Conservation (phyloP, 2,888 invertebrate species). For the Labia minor region DNA sequence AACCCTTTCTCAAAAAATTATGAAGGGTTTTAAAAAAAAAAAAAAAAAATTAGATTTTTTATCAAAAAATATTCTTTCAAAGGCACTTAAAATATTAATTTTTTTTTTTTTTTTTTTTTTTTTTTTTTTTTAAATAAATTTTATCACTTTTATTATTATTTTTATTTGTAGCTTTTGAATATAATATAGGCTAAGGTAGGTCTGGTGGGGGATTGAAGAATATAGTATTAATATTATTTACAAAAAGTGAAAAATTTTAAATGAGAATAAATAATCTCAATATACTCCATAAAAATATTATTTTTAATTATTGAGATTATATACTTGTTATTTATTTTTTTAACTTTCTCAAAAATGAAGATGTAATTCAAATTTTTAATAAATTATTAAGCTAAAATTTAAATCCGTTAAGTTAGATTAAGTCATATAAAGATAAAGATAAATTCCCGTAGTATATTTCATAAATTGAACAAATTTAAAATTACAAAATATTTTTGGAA, state of each 20-base stretch:
- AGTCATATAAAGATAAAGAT: no score
- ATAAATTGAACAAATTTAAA: no score
- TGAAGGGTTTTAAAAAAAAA: background rate
- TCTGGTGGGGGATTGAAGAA: background rate
- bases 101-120: slow-evolving; percentile 9
- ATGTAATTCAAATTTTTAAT: no score
- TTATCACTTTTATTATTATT: slow-evolving; percentile 15
- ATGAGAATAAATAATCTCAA: no score
- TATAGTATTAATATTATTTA: background rate
- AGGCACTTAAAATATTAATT: slow-evolving; percentile 3
- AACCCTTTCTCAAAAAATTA: slow-evolving; percentile 1
- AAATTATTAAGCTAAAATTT: no score
- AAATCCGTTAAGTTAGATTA: no score
- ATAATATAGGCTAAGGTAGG: slow-evolving; percentile 16
- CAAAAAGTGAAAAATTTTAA: background rate
- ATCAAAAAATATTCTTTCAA: slow-evolving; percentile 19
- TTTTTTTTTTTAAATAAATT: slow-evolving; percentile 14
- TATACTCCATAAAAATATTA: no score
- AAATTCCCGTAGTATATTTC: no score
- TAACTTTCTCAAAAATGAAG: no score
- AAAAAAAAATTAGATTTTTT: background rate
- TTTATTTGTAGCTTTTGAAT: background rate
- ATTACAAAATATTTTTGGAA: background rate
- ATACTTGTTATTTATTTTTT: no score
- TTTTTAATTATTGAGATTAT: no score